Conservation (phyloP, 2,888 invertebrate genomes). For the Achlya flavicornis region DNA sequence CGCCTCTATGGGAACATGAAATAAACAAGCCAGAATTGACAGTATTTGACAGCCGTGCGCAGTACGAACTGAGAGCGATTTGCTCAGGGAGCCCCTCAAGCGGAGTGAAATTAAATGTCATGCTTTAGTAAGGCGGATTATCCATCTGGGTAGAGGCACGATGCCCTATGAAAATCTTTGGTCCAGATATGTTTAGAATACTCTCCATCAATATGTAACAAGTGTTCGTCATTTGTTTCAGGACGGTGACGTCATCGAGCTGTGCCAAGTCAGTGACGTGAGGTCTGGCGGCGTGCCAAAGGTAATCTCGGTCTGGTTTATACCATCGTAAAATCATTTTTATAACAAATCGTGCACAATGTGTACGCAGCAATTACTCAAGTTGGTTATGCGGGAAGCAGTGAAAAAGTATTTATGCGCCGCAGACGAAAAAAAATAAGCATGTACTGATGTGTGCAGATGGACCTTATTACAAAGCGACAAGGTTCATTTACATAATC, state of each 20-base stretch:
- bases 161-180: too few species aligned
- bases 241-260: constrained; percentile 99
- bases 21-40: too few species aligned
- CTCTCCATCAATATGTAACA: background rate
- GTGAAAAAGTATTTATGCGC: background rate
- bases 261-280: constrained; percentile 99
- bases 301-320: constrained; percentile 80
- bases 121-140: too few species aligned
- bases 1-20: too few species aligned
- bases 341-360: constrained; percentile 12
- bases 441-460: too few species aligned
- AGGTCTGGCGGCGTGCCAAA: constrained; percentile 96
- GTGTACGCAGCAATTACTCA: background rate
- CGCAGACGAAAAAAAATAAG: background rate
- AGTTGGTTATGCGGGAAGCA: constrained; percentile 1
- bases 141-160: too few species aligned
- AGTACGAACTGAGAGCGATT: too few species aligned
- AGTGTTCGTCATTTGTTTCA: constrained; percentile 75
- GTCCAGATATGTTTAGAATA: background rate
- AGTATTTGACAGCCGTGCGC: too few species aligned
- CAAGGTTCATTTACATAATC: too few species aligned
- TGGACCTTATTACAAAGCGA: too few species aligned
- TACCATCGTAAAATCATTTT: constrained; percentile 12
- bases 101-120: too few species aligned
- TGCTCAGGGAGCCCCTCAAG: too few species aligned